phyloP scores from a whole-genome alignment of 2,797 vertebrate genomes.

The Diplodus sargus region DNA sequence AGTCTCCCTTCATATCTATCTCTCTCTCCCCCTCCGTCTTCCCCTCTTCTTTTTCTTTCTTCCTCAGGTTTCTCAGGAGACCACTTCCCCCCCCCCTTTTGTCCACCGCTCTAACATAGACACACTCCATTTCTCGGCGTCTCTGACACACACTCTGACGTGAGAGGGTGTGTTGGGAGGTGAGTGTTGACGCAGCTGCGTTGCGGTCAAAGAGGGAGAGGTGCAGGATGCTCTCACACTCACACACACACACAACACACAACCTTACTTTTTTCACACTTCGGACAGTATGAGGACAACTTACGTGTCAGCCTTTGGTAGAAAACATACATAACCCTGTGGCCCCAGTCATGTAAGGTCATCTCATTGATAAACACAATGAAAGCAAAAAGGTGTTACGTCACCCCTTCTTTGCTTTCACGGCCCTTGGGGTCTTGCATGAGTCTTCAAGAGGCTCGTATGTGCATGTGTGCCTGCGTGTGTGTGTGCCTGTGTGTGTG shows the following conservation, averaged over 20 bases:
- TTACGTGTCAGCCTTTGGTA: conserved; percentile 65
- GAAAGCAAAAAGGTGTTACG: conserved; percentile 68
- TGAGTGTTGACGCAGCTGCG: conserved; percentile 78
- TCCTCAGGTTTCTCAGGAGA: conserved; percentile 65
- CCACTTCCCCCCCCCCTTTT: conserved; percentile 53
- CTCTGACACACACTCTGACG: conserved; percentile 63
- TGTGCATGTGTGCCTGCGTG: conserved; percentile 39
- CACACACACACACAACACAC: conserved; percentile 26
- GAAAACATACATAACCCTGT: conserved; percentile 72
- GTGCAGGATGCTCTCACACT: conserved; percentile 61
- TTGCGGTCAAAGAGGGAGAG: conserved; percentile 70
- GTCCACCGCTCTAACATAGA: conserved; percentile 65
- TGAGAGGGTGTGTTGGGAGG: conserved; percentile 60
- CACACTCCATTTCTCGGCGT: conserved; percentile 66
- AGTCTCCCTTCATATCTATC: conserved; percentile 66
- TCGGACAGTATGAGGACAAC: conserved; percentile 41
- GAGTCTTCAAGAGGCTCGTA: conserved; percentile 59
- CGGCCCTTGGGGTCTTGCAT: conserved; percentile 68
- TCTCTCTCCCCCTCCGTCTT: conserved; percentile 24
- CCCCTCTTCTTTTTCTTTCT: conserved; percentile 43
- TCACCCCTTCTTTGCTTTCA: conserved; percentile 75
- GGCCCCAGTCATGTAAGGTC: conserved; percentile 76
- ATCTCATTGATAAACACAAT: conserved; percentile 74
- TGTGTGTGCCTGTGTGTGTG: conserved; percentile 32
- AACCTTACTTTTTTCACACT: conserved; percentile 45